phyloP scores from a whole-genome alignment of 2,888 invertebrate species.

The Lamellibrachia satsuma region DNA sequence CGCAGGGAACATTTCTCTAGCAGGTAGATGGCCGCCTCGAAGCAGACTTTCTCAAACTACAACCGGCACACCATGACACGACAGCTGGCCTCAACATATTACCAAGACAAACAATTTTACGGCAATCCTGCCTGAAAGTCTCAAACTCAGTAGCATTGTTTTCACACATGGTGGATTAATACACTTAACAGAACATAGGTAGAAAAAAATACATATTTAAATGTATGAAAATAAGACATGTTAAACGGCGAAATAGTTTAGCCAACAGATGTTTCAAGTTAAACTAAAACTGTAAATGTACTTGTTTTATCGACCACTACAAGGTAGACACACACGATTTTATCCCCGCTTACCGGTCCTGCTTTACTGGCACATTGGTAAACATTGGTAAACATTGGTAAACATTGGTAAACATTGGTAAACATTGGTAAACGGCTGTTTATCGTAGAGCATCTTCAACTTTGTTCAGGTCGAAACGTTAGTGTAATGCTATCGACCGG shows the following conservation, averaged over 20 bases:
- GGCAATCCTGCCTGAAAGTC: neutral
- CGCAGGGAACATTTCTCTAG: slow-evolving; percentile 41
- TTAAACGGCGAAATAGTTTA: neutral
- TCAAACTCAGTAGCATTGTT: neutral
- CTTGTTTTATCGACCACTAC: neutral
- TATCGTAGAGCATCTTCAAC: neutral
- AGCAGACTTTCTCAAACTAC: slow-evolving; percentile 67
- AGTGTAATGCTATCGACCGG: neutral
- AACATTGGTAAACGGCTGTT: too few relatives aligned
- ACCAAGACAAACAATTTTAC: neutral
- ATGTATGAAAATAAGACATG: neutral
- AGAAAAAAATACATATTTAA: neutral
- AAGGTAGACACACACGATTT: neutral
- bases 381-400: too few relatives aligned
- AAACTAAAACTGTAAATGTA: neutral
- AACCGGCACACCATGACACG: slow-evolving; percentile 21
- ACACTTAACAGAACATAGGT: neutral
- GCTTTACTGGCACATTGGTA: neutral
- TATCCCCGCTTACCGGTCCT: neutral
- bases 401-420: too few relatives aligned
- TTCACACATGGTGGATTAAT: neutral
- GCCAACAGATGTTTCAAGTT: neutral
- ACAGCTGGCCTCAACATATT: too few relatives aligned
- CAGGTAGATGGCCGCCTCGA: slow-evolving; percentile 51
- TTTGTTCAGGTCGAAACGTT: neutral